A percentile compares a stretch with the other conserved stretches of the same genome.
These are phyloP conservation scores for Alviniconcha marisindica DNA, from an alignment of 1,140 invertebrate genomes.

Conservation along the genomic window DNA sequence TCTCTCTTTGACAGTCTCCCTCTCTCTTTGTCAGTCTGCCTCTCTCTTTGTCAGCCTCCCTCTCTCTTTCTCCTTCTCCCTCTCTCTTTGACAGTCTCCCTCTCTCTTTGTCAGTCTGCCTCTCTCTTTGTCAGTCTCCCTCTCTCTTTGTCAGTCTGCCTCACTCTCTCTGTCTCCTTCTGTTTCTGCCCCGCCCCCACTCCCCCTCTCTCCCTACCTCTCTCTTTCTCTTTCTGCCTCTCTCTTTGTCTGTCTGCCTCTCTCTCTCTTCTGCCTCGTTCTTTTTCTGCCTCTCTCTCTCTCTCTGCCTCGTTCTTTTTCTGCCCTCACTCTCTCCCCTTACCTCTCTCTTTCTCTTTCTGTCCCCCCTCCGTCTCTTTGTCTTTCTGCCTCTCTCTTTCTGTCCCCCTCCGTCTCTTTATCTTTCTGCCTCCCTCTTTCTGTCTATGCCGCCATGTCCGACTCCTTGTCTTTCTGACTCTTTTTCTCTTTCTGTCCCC, in stretches of 20 bases:
- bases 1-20: neutral
- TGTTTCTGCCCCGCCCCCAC: neutral
- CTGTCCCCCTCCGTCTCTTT: neutral
- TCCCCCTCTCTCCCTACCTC: neutral
- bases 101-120: neutral
- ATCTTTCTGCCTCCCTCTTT: neutral
- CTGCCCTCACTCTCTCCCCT: neutral
- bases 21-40: neutral
- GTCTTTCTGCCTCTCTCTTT: conserved; percentile 6
- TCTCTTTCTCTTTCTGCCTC: neutral
- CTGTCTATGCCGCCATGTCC: neutral
- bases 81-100: neutral
- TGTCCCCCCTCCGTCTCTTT: neutral
- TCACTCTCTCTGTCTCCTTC: neutral
- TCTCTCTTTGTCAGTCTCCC: neutral
- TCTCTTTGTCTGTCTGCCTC: neutral
- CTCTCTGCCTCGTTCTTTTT: neutral
- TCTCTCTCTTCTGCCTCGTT: neutral
- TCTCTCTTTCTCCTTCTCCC: conserved; percentile 10
- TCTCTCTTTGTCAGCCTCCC: neutral
- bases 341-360: neutral
- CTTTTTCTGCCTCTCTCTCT: conserved; percentile 11
- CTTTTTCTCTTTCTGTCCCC: neutral
- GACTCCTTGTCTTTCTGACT: neutral
- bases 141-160: conserved; percentile 4